A percentile compares a stretch with the other conserved stretches of the same genome.
Evolutionary conservation across 2,113 vertebrate species (phyloP).

Genomic region (Aythya baeri): DNA sequence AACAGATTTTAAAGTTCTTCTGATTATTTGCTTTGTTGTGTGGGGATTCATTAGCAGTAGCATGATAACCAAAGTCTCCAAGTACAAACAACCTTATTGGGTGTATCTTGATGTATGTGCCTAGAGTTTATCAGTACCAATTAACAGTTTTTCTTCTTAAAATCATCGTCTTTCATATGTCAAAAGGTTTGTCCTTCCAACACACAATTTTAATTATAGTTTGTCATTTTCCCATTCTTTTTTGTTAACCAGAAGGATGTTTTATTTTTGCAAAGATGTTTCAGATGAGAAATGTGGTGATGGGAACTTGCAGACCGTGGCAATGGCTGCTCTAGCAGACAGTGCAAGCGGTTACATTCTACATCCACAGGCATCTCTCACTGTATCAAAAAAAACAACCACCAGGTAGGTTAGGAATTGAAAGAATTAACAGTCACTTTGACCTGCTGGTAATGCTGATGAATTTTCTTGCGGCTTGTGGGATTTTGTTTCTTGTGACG

Average conservation of each 20-base stretch:
- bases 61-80: background rate
- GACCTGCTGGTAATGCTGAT: background rate
- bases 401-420: conserved; percentile 67
- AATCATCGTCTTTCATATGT: background rate
- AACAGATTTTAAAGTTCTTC: background rate
- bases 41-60: background rate
- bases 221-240: background rate
- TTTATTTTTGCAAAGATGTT: conserved; percentile 64
- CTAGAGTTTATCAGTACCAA: background rate
- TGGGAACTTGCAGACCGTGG: conserved; percentile 69
- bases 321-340: conserved; percentile 70
- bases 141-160: background rate
- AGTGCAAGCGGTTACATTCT: conserved; percentile 65
- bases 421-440: background rate
- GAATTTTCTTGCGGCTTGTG: background rate
- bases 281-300: conserved; percentile 71
- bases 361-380: conserved; percentile 71
- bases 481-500: background rate
- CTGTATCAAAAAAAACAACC: conserved; percentile 38
- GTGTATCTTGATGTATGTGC: background rate
- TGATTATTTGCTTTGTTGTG: background rate
- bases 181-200: conserved; percentile 7
- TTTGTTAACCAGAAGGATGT: conserved; percentile 28
- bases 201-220: background rate
- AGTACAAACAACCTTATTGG: background rate